A percentile compares a stretch with the other conserved stretches of the same genome.
phyloP scores from a whole-genome alignment of 1,140 invertebrate genomes.

The Brachionus paranguensis region DNA sequence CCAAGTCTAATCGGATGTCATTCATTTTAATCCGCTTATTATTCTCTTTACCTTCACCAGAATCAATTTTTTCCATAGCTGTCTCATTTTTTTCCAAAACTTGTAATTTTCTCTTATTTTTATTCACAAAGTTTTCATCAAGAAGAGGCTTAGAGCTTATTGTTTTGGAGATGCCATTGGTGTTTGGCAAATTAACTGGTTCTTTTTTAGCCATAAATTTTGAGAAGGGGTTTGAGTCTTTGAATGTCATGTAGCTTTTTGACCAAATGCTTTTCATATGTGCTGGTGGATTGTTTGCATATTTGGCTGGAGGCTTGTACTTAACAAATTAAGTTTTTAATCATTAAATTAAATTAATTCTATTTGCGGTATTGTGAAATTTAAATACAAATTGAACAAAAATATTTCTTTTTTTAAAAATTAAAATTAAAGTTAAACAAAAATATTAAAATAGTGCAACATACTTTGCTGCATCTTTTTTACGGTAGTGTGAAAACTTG shows the following conservation, averaged over 20 bases:
- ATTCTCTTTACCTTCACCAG: background rate
- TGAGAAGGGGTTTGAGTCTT: slow-evolving; percentile 15
- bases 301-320: slow-evolving; percentile 35
- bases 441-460: too few species aligned
- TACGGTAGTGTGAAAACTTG: too few species aligned
- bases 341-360: background rate
- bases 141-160: background rate
- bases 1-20: background rate
- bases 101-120: background rate
- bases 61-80: background rate
- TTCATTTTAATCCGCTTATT: background rate
- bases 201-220: background rate
- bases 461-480: too few species aligned
- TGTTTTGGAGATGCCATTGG: background rate
- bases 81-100: background rate
- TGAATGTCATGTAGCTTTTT: slow-evolving; percentile 7
- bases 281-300: slow-evolving; percentile 3
- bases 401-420: too few species aligned
- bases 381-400: too few species aligned
- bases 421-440: too few species aligned
- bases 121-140: background rate
- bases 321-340: background rate
- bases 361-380: too few species aligned
- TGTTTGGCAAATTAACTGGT: background rate
- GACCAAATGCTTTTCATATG: slow-evolving; percentile 26